These are phyloP conservation scores for Mesocricetus auratus DNA, from an alignment of 2,113 vertebrate species.

Conservation along the genomic window DNA sequence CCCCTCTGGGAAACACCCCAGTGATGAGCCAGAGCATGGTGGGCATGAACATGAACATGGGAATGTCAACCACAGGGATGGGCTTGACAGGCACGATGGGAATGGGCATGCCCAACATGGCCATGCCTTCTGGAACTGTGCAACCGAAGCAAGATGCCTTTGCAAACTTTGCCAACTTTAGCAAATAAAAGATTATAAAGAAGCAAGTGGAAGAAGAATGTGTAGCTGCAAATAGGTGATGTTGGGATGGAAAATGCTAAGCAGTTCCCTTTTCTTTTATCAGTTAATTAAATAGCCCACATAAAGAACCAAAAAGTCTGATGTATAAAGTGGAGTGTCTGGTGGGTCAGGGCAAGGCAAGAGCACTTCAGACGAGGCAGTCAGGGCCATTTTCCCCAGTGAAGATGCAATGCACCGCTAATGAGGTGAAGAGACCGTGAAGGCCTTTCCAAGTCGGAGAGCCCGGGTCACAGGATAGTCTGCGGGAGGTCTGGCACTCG, in stretches of 20 bases:
- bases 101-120: constrained; percentile 88
- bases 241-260: constrained; percentile 86
- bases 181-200: constrained; percentile 93
- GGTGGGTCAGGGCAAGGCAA: constrained; percentile 80
- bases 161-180: constrained; percentile 98
- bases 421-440: constrained; percentile 78
- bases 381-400: constrained; percentile 81
- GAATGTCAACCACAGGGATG: constrained; percentile 89
- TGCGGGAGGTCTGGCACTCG: constrained; percentile 82
- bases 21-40: constrained; percentile 92
- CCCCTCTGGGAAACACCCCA: constrained; percentile 87
- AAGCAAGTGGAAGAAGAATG: constrained; percentile 92
- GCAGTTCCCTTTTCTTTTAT: constrained; percentile 85
- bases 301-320: constrained; percentile 87
- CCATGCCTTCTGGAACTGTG: constrained; percentile 91
- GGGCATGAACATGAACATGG: constrained; percentile 92
- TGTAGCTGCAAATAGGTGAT: constrained; percentile 91
- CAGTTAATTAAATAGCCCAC: constrained; percentile 84
- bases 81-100: constrained; percentile 90
- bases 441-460: constrained; percentile 84
- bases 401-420: constrained; percentile 67
- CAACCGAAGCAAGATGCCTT: constrained; percentile 98
- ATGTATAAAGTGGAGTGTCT: constrained; percentile 86
- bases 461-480: constrained; percentile 82
- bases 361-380: constrained; percentile 80